Conservation (phyloP, 2,888 invertebrate genomes). For the Philhelius pedissequus region DNA sequence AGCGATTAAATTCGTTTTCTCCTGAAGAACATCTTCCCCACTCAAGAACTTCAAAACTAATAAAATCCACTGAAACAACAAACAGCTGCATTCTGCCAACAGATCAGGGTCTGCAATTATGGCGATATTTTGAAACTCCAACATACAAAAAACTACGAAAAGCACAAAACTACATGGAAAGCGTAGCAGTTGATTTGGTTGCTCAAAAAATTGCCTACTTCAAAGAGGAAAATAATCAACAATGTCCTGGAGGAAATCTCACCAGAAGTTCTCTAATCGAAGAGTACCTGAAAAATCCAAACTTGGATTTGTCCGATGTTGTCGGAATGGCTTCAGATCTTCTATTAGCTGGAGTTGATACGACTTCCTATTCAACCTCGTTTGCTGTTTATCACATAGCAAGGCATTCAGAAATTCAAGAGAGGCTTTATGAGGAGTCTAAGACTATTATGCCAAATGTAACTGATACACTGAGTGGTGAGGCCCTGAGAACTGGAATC, state of each 20-base stretch:
- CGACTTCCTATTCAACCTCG: conserved; percentile 88
- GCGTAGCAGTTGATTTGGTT: conserved; percentile 84
- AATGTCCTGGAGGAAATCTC: conserved; percentile 38
- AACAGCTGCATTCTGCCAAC: conserved; percentile 81
- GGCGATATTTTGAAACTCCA: conserved; percentile 87
- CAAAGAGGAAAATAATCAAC: conserved; percentile 72
- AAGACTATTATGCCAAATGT: conserved; percentile 80
- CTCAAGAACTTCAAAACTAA: conserved; percentile 85
- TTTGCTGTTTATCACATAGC: conserved; percentile 91
- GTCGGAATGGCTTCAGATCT: conserved; percentile 91
- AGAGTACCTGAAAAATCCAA: conserved; percentile 84
- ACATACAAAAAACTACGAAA: conserved; percentile 84
- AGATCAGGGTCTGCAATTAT: conserved; percentile 79
- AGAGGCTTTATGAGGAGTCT: conserved; percentile 84
- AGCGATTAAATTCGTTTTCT: conserved; percentile 85
- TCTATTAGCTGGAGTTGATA: conserved; percentile 91
- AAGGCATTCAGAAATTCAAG: conserved; percentile 84
- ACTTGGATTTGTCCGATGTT: conserved; percentile 88
- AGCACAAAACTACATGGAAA: conserved; percentile 87
- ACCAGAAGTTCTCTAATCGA: conserved; percentile 81
- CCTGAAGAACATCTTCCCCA: conserved; percentile 80
- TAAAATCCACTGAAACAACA: conserved; percentile 86
- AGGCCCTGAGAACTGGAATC: conserved; percentile 81
- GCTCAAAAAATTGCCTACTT: conserved; percentile 81
- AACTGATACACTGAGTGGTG: conserved; percentile 81